Evolutionary conservation across 2,113 vertebrate genomes (phyloP).

Genomic region (Tragelaphus imberbis): DNA sequence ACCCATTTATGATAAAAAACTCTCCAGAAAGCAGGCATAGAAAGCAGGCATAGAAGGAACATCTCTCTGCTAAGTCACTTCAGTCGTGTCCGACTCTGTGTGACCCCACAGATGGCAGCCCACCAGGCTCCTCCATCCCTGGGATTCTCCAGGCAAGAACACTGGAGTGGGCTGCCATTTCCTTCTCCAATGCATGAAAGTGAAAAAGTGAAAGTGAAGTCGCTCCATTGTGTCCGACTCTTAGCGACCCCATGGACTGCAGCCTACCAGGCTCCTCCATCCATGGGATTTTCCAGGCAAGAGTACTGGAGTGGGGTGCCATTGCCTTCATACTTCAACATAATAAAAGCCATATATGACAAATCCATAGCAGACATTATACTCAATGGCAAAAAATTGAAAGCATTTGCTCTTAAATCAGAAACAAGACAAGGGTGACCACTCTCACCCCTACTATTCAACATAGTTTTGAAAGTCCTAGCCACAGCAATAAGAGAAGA

Average conservation of each 20-base stretch:
- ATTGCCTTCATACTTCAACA: neutral
- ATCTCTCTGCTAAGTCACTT: neutral
- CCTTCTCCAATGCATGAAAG: no score
- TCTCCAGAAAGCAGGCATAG: neutral
- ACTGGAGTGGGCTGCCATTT: no score
- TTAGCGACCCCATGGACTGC: no score
- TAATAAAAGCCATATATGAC: neutral
- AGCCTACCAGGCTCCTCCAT: no score
- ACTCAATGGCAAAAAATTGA: neutral
- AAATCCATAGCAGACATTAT: neutral
- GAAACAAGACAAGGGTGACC: neutral
- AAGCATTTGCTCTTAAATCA: neutral
- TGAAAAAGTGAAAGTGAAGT: no score
- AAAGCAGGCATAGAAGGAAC: neutral
- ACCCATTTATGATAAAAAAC: neutral
- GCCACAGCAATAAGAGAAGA: neutral
- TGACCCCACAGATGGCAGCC: no score
- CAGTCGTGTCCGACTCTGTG: no score
- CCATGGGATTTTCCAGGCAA: no score
- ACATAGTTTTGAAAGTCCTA: neutral
- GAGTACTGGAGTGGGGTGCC: no score
- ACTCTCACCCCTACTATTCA: neutral
- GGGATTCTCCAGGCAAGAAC: no score
- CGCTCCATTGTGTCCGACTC: no score
- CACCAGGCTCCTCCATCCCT: no score